phyloP scores from a whole-genome alignment of 2,113 vertebrate species.

The Chloropsis cyanopogon region DNA sequence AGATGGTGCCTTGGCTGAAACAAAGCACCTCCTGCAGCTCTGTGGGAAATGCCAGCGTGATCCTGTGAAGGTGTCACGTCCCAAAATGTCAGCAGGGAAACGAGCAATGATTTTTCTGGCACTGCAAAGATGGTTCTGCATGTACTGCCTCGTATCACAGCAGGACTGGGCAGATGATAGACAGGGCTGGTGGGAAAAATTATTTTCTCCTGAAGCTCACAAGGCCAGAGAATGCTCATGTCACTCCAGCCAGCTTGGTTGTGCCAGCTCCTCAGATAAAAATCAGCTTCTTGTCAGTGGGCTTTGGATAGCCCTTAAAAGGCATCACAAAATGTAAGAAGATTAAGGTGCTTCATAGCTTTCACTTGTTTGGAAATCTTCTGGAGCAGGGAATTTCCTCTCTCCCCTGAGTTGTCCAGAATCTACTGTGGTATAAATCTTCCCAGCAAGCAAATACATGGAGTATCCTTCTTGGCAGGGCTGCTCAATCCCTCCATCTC shows the following conservation, averaged over 20 bases:
- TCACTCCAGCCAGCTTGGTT: not conserved
- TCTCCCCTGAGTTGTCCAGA: not conserved
- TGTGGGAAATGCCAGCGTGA: rapidly evolving
- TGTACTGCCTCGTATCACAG: not conserved
- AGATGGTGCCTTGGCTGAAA: not conserved
- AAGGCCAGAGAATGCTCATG: not conserved
- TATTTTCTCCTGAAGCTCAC: not conserved
- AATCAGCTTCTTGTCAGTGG: not conserved
- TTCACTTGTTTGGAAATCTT: not conserved
- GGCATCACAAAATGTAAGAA: not conserved
- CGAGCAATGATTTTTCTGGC: not conserved
- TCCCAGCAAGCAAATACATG: not conserved
- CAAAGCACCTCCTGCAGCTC: not conserved
- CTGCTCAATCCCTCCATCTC: not conserved
- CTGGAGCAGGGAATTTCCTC: not conserved
- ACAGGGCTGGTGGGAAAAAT: conserved; percentile 2
- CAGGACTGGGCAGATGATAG: not conserved
- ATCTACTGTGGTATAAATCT: not conserved
- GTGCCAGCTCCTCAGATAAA: not conserved
- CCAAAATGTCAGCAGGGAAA: not conserved
- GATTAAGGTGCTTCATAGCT: not conserved
- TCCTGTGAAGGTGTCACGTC: not conserved
- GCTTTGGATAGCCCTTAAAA: not conserved
- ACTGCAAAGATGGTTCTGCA: not conserved
- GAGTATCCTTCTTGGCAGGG: not conserved